Evolutionary conservation across 37 sponge, comb jelly and placozoan genomes (phyloP), one percentile per base, ranked within the genome.

Genomic region (Tethya wilhelma): DNA sequence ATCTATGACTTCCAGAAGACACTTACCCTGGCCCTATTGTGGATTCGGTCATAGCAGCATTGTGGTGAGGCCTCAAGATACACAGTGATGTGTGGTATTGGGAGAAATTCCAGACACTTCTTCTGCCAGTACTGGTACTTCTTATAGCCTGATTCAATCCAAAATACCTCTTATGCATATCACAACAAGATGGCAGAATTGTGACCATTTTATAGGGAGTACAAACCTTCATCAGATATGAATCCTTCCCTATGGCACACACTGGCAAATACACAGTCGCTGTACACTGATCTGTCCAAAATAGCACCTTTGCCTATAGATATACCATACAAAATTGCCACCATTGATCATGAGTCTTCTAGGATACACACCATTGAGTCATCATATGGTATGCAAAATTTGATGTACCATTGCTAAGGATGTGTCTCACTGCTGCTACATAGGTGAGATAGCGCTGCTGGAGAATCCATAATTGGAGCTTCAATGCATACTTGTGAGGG

Each of bases 381-480:
- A 29, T 60, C 63, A 60, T 60, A 60, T 60, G 63, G 8, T 66
- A 60, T 12, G 7, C 7, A 31, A n/a, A 58, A 58, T 28, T 4
- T 58, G 17, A 58, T 28, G 59, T 58, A 87, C 91, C 95, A 30
- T 91, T 90, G 9, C 49, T 64, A 22, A 56, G 37, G 32, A 92
- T 74, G 76, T 95, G 93, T 33, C 79, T 73, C 46, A 92, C 78
- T n/a, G 96, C 96, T 45, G 86, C 73, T 23, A 89, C 63, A 65
- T 89, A 95, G 29, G 92, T 89, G 17, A 46, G 41, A 68, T 87
- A 89, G 34, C 96, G 89, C 70, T 92, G 96, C 8, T 80, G 41
- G 62, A 92, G 71, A 12, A 95, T 95, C 96, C 96, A 95, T 65
- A 95, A 65, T 65, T 95, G 96, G 34, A 95, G 73, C 66, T 89